Evolutionary conservation across 2,113 vertebrate species (phyloP), one percentile per base, ranked within the genome.

Genomic region (Colistium nudipinnis): DNA sequence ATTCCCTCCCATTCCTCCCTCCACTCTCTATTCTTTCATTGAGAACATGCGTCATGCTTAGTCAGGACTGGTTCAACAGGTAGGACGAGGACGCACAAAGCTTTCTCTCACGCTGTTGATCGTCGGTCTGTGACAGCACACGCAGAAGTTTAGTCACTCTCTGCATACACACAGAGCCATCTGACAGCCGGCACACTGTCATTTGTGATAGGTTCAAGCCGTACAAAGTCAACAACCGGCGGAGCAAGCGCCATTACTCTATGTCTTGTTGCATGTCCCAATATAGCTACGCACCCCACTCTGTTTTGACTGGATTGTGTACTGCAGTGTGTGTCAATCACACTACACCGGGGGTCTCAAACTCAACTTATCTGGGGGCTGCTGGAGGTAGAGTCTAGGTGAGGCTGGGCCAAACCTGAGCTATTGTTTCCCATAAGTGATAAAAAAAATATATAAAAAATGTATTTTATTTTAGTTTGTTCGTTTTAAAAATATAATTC

Each of bases 51-150:
- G n/a, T 14, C 53, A 24, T 59, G 57, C 54, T 61, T 30, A 49
- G 64, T 78, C 64, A 47, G 56, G 76, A 87, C 88, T 76, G 77
- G 85, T 90, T 89, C 36, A 39, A 90, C 90, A 74, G 79, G 84
- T 84, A 61, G 9, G 49, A 60, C 81, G 7, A 74, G 64, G 52
- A 70, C 39, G 33, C 13, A 74, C 25, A 55, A 65, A 70, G 27
- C 35, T 51, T 24, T n/a, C 17, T 25, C 24, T 28, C 7, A 22
- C 25, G 47, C 38, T 17, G 30, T 5, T 4, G 30, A 31, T 6
- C 13, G 38, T 16, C 13, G 17, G 38, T 39, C 16, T 17, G 12
- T 13, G 7, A 17, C 6, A 51, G 19, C 33, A 25, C 56, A 60
- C 27, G 33, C 10, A 49, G 16, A 17, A 17, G 19, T 31, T 0